Percentiles rank a stretch among this genome's conserved stretches.
phyloP scores from a whole-genome alignment of 2,888 invertebrate species.

The Andricus quercusramuli region DNA sequence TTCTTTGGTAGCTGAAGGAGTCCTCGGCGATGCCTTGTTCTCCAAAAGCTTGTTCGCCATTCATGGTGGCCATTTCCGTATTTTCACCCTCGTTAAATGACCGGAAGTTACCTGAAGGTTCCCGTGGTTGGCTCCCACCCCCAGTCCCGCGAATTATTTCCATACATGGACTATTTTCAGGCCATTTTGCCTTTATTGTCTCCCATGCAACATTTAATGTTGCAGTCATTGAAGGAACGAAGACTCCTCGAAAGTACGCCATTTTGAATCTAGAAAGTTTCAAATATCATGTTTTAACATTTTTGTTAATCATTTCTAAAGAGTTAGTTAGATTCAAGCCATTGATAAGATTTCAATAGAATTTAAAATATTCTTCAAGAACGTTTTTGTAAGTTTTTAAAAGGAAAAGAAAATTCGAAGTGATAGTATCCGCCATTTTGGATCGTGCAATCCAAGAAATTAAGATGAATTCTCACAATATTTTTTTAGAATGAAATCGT shows the following conservation, averaged over 20 bases:
- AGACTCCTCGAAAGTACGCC: constrained; percentile 84
- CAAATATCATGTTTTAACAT: background rate
- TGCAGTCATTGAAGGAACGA: constrained; percentile 87
- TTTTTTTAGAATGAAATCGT: background rate
- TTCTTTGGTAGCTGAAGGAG: constrained; percentile 76
- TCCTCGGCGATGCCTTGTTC: constrained; percentile 75
- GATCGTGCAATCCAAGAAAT: background rate
- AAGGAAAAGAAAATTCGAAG: background rate
- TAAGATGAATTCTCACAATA: background rate
- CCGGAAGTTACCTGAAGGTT: constrained; percentile 65
- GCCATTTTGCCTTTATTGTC: constrained; percentile 88
- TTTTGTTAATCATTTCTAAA: background rate
- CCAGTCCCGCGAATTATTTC: constrained; percentile 78
- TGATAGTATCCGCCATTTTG: background rate
- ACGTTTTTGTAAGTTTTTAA: background rate
- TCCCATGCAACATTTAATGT: constrained; percentile 91
- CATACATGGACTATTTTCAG: constrained; percentile 82
- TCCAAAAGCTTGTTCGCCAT: constrained; percentile 71
- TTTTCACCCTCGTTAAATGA: constrained; percentile 74
- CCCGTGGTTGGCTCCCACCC: constrained; percentile 57
- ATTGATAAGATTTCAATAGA: background rate
- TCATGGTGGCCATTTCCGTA: constrained; percentile 77
- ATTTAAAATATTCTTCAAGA: background rate
- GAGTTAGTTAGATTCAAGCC: background rate
- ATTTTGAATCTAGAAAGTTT: constrained; percentile 72